A percentile compares a stretch with the other conserved stretches of the same genome.
phyloP scores from a whole-genome alignment of 2,113 vertebrate genomes.

The Podarcis muralis region DNA sequence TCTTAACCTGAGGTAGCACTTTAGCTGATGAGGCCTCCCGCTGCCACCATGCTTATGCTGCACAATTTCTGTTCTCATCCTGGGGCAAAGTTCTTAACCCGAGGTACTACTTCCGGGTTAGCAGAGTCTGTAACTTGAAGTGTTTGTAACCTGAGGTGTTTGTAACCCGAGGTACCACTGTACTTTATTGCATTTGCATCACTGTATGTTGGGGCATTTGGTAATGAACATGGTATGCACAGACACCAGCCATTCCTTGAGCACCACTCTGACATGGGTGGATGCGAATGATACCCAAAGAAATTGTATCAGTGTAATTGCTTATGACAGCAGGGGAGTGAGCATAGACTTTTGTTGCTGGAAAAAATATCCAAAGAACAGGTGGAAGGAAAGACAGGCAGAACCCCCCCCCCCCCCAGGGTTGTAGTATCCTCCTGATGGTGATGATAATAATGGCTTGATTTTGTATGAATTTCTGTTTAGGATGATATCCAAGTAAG shows the following conservation, averaged over 20 bases:
- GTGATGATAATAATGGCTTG: neutral
- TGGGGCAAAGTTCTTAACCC: no score
- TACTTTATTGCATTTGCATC: neutral
- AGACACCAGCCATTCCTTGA: neutral
- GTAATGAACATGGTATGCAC: neutral
- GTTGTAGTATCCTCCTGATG: neutral
- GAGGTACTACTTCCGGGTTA: no score
- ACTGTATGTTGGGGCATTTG: neutral
- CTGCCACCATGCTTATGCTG: no score
- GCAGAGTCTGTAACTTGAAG: no score
- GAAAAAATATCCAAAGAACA: constrained; percentile 1
- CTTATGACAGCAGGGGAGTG: constrained; percentile 5
- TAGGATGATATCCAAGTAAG: neutral
- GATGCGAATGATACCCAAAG: constrained; percentile 17
- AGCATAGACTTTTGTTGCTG: neutral
- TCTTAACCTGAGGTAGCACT: no score
- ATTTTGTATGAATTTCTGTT: constrained; percentile 13
- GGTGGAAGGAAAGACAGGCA: neutral
- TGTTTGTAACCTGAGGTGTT: no score
- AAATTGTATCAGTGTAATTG: neutral
- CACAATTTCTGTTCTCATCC: no score
- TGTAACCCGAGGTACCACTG: no score
- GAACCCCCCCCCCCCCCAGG: neutral
- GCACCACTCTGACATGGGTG: neutral
- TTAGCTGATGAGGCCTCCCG: no score